Evolutionary conservation across 2,113 vertebrate species (phyloP).

Genomic region (Casuarius casuarius): DNA sequence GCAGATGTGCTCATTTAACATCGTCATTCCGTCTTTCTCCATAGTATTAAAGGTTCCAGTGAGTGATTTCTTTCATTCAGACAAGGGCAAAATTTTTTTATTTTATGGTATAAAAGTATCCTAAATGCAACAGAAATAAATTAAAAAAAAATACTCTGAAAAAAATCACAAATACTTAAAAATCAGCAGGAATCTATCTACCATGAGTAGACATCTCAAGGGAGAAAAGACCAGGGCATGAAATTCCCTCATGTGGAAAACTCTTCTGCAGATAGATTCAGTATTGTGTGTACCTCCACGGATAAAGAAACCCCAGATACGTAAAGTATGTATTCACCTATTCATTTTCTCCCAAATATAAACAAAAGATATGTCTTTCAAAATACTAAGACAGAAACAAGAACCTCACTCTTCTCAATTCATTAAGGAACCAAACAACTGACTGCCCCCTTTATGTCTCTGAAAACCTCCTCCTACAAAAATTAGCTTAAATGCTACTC

Average conservation of each 20-base stretch:
- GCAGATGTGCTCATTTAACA: background rate
- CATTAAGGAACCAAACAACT: background rate
- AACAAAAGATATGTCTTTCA: background rate
- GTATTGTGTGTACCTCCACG: background rate
- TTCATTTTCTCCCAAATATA: background rate
- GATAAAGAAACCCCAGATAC: background rate
- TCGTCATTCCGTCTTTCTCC: background rate
- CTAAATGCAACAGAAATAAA: background rate
- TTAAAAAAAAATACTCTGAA: background rate
- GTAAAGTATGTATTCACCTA: background rate
- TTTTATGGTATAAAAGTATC: background rate
- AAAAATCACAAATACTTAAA: background rate
- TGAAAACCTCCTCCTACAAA: slow-evolving; percentile 5
- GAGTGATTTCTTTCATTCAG: background rate
- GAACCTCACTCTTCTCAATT: background rate
- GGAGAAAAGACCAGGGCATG: background rate
- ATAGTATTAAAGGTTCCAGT: background rate
- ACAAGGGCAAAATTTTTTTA: background rate
- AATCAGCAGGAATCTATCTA: background rate
- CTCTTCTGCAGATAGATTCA: background rate
- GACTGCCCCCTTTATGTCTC: background rate
- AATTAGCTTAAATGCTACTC: background rate
- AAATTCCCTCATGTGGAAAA: background rate
- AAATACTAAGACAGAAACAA: background rate
- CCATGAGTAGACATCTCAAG: background rate